Evolutionary conservation across 2,113 vertebrate genomes (phyloP), one percentile per base, ranked within the genome.

Genomic region (Atlantisia rogersi): DNA sequence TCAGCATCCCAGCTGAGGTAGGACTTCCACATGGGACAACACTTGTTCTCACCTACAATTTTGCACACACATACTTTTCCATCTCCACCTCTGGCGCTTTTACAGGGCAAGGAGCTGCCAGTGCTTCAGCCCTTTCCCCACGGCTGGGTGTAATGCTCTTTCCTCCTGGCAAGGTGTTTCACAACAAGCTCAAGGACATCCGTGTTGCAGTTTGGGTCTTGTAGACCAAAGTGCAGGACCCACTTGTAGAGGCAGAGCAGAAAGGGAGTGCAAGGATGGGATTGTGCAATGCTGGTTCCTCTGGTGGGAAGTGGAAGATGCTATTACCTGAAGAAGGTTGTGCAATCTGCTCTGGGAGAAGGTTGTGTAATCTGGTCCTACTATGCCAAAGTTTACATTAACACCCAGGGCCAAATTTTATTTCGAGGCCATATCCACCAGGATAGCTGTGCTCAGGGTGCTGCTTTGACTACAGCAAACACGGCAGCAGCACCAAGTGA

Each of bases 91-190:
- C 28, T 19, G 52, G 15, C 39, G 60, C 65, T 64, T 64, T 71
- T 59, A 8, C 40, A 67, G 88, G 40, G 71, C 76, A 94, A 79
- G 80, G 56, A 80, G 58, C 68, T 73, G 32, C 69, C 76, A 82
- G 58, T 8, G 3, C 0, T 0, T 35, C 0, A 0, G 25, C 26
- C 37, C 60, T 83, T 90, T 81, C n/a, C 24, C 73, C 59, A 14
- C 0, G 0, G 12, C 32, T 39, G 42, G 22, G 25, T 74, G 18
- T 7, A 6, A 29, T 0, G 0, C 5, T n/a, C 24, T 28, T 74
- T 65, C 50, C 46, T 82, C 32, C 44, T 28, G 13, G 0, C 1
- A 0, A 59, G 11, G 52, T 63, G 26, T 93, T 97, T 91, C 90
- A 91, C 83, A 96, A 48, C 6, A 44, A 22, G 28, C 7, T 87